Evolutionary conservation across 2,797 vertebrate genomes (phyloP).

Genomic region (Lutra lutra): DNA sequence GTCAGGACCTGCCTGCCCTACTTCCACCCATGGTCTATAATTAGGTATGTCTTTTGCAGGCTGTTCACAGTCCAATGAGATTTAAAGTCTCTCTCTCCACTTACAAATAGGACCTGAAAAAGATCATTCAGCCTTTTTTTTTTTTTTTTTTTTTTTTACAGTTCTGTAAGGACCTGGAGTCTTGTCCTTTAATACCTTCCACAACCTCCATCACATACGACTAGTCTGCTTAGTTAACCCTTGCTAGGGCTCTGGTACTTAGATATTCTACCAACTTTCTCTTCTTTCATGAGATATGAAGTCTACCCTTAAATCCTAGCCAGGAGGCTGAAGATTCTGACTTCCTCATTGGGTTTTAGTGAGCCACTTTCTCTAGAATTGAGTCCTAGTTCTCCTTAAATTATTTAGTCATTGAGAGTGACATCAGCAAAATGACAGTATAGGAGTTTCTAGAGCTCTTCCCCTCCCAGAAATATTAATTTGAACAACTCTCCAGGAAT

Average conservation of each 20-base stretch:
- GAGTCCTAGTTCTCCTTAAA: background rate
- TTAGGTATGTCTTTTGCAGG: background rate
- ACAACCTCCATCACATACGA: background rate
- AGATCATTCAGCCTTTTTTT: background rate
- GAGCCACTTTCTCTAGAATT: background rate
- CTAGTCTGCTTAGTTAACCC: background rate
- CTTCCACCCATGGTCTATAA: background rate
- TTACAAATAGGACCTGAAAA: background rate
- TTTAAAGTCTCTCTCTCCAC: background rate
- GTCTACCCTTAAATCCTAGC: background rate
- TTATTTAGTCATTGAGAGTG: background rate
- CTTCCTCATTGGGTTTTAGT: background rate
- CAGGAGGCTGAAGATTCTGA: background rate
- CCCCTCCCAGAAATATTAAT: background rate
- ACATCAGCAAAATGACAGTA: background rate
- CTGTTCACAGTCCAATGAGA: background rate
- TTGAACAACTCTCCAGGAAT: background rate
- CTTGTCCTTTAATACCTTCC: background rate
- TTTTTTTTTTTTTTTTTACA: no score
- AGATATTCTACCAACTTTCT: background rate
- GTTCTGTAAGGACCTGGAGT: background rate
- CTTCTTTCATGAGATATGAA: background rate
- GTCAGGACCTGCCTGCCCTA: background rate
- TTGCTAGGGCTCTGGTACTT: background rate
- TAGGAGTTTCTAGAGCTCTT: background rate